phyloP scores from a whole-genome alignment of 37 sponge, comb jelly and placozoan genomes.

The Agelas oroides region DNA sequence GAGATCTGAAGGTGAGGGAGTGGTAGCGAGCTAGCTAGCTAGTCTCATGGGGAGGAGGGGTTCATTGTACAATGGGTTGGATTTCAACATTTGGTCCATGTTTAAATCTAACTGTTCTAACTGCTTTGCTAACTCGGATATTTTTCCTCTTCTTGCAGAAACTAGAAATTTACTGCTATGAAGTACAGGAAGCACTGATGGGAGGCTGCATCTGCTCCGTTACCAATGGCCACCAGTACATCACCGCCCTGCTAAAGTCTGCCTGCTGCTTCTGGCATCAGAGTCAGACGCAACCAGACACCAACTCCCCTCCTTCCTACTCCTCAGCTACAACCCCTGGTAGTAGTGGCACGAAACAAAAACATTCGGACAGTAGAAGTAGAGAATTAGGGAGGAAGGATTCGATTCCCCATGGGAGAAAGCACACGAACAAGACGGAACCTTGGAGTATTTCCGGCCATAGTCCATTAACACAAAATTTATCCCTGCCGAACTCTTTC shows the following conservation, averaged over 20 bases:
- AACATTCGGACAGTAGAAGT: too few species aligned
- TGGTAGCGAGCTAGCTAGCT: not conserved
- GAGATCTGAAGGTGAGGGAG: constrained; percentile 39
- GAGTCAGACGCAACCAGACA: not conserved
- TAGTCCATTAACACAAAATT: not conserved
- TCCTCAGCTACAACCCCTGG: not conserved
- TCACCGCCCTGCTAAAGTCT: constrained; percentile 53
- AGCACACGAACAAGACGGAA: too few species aligned
- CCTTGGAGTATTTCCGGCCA: too few species aligned
- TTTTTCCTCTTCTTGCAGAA: constrained; percentile 18
- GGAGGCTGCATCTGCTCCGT: constrained; percentile 32
- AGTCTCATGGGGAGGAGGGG: too few species aligned
- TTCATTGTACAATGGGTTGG: too few species aligned
- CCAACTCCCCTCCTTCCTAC: not conserved
- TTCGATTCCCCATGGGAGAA: too few species aligned
- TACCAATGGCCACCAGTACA: constrained; percentile 34
- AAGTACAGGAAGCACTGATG: constrained; percentile 43
- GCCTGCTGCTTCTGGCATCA: constrained; percentile 30
- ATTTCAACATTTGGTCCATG: too few species aligned
- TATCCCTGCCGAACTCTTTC: not conserved
- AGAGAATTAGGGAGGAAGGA: too few species aligned
- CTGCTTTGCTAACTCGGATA: too few species aligned
- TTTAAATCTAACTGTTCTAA: too few species aligned
- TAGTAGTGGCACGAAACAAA: not conserved
- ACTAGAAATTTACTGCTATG: constrained; percentile 52